Percentiles rank a stretch among this genome's conserved stretches.
Evolutionary conservation across 2,113 vertebrate genomes (phyloP).

Genomic region (Tympanuchus pallidicinctus): DNA sequence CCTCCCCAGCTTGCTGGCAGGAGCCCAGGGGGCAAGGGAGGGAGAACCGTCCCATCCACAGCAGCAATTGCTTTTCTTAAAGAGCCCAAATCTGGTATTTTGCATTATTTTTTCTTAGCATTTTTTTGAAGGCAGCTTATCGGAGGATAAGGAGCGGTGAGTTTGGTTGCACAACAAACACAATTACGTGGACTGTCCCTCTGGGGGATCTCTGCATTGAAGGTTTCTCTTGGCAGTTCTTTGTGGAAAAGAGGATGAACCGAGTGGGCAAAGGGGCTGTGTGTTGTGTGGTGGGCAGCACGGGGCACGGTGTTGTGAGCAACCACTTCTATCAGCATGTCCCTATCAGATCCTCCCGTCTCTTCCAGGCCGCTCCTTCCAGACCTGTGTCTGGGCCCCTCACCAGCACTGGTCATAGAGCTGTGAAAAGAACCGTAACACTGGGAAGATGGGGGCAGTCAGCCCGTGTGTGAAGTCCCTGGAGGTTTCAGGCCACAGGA

Average conservation of each 20-base stretch:
- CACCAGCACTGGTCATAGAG: neutral
- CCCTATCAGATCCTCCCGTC: too few relatives aligned
- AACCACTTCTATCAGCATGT: too few relatives aligned
- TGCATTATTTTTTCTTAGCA: too few relatives aligned
- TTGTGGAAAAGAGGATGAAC: neutral
- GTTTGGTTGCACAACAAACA: neutral
- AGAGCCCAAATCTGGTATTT: neutral
- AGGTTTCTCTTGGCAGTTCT: neutral
- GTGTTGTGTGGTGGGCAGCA: neutral
- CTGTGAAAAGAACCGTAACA: neutral
- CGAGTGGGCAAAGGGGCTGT: accelerated
- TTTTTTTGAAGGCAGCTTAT: neutral
- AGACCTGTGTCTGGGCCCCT: neutral
- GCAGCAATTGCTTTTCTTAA: neutral
- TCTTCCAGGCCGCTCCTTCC: too few relatives aligned
- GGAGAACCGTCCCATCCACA: neutral
- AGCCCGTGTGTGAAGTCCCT: neutral
- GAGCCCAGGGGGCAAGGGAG: neutral
- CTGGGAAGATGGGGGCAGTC: neutral
- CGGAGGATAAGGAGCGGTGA: neutral
- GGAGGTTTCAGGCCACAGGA: neutral
- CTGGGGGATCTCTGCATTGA: neutral
- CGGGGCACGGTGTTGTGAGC: neutral
- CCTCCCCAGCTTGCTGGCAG: neutral
- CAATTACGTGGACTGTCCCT: accelerated